These are phyloP conservation scores for Didymodactylos carnosus DNA, from an alignment of 2,888 invertebrate genomes.

Conservation along the genomic window DNA sequence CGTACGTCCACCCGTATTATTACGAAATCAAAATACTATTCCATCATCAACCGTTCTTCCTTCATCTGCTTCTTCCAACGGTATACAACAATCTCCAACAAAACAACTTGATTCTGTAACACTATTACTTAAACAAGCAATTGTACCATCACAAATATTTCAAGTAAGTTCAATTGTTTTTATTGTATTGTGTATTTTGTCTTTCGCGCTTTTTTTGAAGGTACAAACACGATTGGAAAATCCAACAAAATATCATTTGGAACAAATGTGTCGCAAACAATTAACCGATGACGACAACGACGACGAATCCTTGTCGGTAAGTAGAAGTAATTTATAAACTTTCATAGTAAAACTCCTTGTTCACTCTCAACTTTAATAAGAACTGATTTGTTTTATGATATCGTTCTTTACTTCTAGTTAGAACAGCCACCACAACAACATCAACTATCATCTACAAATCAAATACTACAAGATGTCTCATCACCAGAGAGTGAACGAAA, in stretches of 20 bases:
- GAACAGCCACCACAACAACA: too few species aligned
- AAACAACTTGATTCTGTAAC: background rate
- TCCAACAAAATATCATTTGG: conserved; percentile 74
- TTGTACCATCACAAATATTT: background rate
- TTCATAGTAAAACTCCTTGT: too few species aligned
- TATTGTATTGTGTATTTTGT: background rate
- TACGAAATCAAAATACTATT: background rate
- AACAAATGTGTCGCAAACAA: conserved; percentile 44
- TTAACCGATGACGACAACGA: background rate
- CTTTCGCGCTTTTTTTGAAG: background rate
- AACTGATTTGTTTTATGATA: too few species aligned
- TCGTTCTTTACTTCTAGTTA: too few species aligned
- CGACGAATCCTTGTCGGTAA: too few species aligned
- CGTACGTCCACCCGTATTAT: too few species aligned
- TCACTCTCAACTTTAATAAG: too few species aligned
- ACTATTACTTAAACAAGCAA: background rate
- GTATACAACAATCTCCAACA: background rate
- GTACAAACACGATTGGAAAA: conserved; percentile 58
- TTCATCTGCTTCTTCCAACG: too few species aligned
- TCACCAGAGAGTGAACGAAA: background rate
- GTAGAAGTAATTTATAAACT: too few species aligned
- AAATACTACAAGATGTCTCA: background rate
- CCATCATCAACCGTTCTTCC: background rate
- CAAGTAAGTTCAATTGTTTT: background rate
- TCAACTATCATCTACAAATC: too few species aligned